Conservation (phyloP, 2,113 vertebrate species). For the Nematolebias whitei region DNA sequence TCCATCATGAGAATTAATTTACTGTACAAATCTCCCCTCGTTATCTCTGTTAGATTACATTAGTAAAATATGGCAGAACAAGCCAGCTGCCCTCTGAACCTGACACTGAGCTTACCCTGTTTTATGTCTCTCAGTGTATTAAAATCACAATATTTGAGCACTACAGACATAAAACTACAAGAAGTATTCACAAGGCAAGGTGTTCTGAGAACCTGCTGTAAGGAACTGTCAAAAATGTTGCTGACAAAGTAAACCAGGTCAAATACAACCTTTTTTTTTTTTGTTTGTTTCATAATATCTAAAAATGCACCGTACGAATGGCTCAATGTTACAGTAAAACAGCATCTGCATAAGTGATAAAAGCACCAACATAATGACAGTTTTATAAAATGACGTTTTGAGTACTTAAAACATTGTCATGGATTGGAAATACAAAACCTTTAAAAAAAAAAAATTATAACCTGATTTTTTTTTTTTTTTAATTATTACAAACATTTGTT, state of each 20-base stretch:
- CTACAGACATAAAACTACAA: constrained; percentile 72
- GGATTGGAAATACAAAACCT: not conserved
- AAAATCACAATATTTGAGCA: constrained; percentile 72
- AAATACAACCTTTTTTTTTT: constrained; percentile 42
- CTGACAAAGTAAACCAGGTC: constrained; percentile 55
- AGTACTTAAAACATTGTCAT: constrained; percentile 58
- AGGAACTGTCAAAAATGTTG: constrained; percentile 60
- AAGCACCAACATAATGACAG: constrained; percentile 87
- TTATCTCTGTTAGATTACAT: constrained; percentile 87
- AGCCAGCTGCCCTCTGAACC: constrained; percentile 92
- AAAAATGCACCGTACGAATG: constrained; percentile 77
- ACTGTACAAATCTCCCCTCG: constrained; percentile 93
- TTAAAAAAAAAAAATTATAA: constrained; percentile 71
- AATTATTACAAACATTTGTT: constrained; percentile 81
- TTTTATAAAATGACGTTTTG: constrained; percentile 74
- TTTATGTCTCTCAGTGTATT: constrained; percentile 81
- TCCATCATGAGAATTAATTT: constrained; percentile 92
- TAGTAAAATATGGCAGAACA: constrained; percentile 90
- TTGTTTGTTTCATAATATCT: constrained; percentile 59
- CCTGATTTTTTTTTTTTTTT: constrained; percentile 69
- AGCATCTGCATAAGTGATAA: constrained; percentile 74
- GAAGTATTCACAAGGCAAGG: constrained; percentile 69
- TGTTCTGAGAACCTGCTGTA: constrained; percentile 63
- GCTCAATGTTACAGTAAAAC: constrained; percentile 75
- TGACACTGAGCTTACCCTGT: constrained; percentile 87